Evolutionary conservation across 2,797 vertebrate species (phyloP).

Genomic region (Sorex maritimensis): DNA sequence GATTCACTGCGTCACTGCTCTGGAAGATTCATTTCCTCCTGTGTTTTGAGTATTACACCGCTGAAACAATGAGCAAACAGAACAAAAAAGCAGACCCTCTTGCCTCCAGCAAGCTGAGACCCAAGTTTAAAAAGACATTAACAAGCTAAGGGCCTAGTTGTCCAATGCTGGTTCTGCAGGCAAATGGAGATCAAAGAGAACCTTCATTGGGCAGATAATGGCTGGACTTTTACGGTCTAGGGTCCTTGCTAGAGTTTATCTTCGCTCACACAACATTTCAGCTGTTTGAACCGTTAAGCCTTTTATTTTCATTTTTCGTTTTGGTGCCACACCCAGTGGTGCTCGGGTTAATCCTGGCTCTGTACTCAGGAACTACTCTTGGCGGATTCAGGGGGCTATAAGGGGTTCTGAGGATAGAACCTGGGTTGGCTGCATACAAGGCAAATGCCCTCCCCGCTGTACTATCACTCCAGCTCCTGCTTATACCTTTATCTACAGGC

Average conservation of each 20-base stretch:
- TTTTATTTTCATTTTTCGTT: too few species aligned
- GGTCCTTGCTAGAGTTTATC: neutral
- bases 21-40: neutral
- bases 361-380: too few species aligned
- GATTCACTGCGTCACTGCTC: neutral
- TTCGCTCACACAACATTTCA: slow-evolving; percentile 28
- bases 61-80: neutral
- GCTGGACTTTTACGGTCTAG: neutral
- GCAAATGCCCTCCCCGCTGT: too few species aligned
- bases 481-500: slow-evolving; percentile 38
- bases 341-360: too few species aligned
- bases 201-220: neutral
- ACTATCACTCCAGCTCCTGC: neutral
- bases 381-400: too few species aligned
- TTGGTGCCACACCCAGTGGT: too few species aligned
- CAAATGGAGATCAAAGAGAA: slow-evolving; percentile 24
- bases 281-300: neutral
- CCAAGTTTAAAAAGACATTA: neutral
- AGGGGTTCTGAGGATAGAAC: too few species aligned
- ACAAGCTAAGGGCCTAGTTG: neutral
- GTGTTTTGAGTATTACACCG: neutral
- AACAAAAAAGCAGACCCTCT: neutral
- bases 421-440: too few species aligned
- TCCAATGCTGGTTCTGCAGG: slow-evolving; percentile 34
- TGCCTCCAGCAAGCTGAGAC: slow-evolving; percentile 1